Evolutionary conservation across 2,888 invertebrate species (phyloP), one percentile per base, ranked within the genome.

Genomic region (Dynastes maya): DNA sequence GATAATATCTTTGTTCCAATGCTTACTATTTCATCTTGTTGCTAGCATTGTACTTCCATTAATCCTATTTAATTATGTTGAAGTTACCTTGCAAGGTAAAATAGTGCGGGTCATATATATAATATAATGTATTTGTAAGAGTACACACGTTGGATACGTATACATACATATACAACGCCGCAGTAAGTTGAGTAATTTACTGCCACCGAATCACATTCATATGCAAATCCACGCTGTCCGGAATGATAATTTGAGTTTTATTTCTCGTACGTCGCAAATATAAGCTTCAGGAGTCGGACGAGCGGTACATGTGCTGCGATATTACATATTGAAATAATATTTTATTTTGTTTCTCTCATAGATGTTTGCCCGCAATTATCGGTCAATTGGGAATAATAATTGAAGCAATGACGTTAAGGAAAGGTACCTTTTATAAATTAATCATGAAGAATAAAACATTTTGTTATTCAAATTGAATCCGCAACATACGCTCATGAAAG

Each of bases 101-200:
- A 68, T 65, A 68, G 67, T 51, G 55, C 22, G 32, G 55, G 67
- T 76, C 32, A 8, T 8, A 45, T 45, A 45, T 45, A 2, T 2
- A 45, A 45, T 65, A 65, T 67, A 76, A 76, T 67, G 51, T 67
- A 76, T 51, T 22, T 40, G 16, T 37, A 37, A 37, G 6, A 37
- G 58, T 64, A 76, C 37, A 51, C n/a, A 37, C 27, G 40, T 11
- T n/a, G 37, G 53, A n/a, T 37, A 32, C 37, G 45, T 71, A 51
- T 77, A 70, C 29, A 32, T 37, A 22, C 64, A 63, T 77, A 70
- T 58, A 32, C 45, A 27, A 11, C 75, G 76, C 75, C 74, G 75
- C 78, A 78, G 75, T 75, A 75, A 76, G 75, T 65, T 75, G 78
- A 75, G 67, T 75, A 78, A 78, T 78, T 78, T 78, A 78, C 58